Evolutionary conservation across 2,888 invertebrate species (phyloP).

Genomic region (Cremastobaeus sp.): DNA sequence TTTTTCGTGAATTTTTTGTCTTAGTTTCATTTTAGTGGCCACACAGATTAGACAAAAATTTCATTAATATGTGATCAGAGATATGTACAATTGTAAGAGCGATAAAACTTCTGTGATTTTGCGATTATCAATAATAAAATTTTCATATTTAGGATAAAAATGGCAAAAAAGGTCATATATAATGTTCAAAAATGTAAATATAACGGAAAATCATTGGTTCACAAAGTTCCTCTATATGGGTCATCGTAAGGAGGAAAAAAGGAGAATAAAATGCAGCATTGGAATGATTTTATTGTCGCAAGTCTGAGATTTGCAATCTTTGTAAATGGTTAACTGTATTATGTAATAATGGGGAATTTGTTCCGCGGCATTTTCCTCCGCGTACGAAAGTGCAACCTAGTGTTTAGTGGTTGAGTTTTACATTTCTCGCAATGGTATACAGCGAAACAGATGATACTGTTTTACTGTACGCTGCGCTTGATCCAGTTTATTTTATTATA

Average conservation of each 20-base stretch:
- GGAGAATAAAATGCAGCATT: constrained; percentile 7
- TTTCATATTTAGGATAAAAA: neutral
- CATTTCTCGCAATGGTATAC: constrained; percentile 6
- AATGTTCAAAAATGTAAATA: no score
- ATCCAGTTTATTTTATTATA: constrained; percentile 4
- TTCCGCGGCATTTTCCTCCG: constrained; percentile 21
- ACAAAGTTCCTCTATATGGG: no score
- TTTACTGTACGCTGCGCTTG: no score
- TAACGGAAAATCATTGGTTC: no score
- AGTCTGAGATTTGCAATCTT: constrained; percentile 39
- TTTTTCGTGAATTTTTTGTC: no score
- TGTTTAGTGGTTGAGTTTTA: constrained; percentile 18
- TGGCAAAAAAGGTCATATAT: neutral
- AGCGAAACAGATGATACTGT: no score
- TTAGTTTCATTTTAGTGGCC: no score
- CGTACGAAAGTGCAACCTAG: constrained; percentile 9
- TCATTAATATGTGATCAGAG: no score
- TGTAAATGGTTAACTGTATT: constrained; percentile 45
- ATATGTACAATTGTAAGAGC: no score
- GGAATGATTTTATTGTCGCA: constrained; percentile 37
- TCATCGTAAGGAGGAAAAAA: neutral
- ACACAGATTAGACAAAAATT: no score
- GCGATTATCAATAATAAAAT: no score
- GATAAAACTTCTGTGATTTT: no score
- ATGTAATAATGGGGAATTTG: constrained; percentile 48